phyloP scores from a whole-genome alignment of 1,140 invertebrate species.

The Schlechtendalia chinensis region DNA sequence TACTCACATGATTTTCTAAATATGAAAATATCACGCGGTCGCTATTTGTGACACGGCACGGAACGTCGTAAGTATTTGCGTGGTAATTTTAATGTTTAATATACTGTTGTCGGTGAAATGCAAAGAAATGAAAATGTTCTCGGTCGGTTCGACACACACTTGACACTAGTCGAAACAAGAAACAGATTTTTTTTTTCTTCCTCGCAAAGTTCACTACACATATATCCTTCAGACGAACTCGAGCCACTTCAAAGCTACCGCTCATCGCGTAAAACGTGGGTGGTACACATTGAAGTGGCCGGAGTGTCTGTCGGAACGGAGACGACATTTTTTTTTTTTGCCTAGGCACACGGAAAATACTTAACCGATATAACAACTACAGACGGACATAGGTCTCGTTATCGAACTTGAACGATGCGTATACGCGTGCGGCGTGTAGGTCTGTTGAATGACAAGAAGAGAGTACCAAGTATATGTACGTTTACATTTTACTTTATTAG shows the following conservation, averaged over 20 bases:
- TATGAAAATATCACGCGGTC: too few relatives aligned
- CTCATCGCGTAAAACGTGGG: background rate
- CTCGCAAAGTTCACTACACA: background rate
- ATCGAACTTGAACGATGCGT: background rate
- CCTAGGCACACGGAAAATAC: background rate
- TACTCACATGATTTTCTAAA: too few relatives aligned
- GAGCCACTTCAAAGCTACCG: background rate
- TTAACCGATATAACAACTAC: background rate
- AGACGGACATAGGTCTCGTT: constrained; percentile 5
- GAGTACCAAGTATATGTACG: too few relatives aligned
- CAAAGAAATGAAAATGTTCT: background rate
- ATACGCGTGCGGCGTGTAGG: background rate
- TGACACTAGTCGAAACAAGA: background rate
- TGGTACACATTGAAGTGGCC: background rate
- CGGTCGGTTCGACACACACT: constrained; percentile 13
- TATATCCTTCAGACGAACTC: background rate
- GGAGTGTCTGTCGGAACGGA: background rate
- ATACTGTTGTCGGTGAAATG: background rate
- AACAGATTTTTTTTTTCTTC: background rate
- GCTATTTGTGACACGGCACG: too few relatives aligned
- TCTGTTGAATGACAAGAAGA: too few relatives aligned
- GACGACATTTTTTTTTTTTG: background rate
- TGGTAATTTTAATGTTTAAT: background rate
- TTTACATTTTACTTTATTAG: too few relatives aligned
- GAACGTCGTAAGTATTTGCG: background rate